Evolutionary conservation across 2,797 vertebrate species (phyloP).

Genomic region (Enteromius argenteus): DNA sequence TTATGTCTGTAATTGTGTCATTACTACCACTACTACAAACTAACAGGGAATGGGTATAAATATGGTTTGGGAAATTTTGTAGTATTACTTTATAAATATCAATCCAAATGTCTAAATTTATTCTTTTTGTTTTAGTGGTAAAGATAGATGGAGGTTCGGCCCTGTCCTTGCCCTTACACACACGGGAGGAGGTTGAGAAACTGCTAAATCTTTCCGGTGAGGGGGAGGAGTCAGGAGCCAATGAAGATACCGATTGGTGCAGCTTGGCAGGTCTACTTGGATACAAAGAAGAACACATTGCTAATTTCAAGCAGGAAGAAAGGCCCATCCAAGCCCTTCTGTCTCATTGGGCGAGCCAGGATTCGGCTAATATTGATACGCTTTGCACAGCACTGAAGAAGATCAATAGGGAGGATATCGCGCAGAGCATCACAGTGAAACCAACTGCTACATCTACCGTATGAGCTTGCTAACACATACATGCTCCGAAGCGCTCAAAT

Average conservation of each 20-base stretch:
- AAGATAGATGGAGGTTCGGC: conserved; percentile 86
- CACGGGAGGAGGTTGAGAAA: conserved; percentile 92
- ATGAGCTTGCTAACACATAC: conserved; percentile 55
- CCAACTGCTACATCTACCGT: conserved; percentile 91
- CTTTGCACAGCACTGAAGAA: conserved; percentile 89
- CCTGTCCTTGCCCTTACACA: conserved; percentile 83
- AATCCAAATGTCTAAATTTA: neutral
- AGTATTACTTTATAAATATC: neutral
- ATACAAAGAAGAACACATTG: conserved; percentile 91
- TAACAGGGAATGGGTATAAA: neutral
- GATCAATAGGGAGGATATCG: conserved; percentile 91
- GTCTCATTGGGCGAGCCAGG: conserved; percentile 89
- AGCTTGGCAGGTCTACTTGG: conserved; percentile 91
- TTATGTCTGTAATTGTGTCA: neutral
- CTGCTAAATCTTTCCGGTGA: conserved; percentile 80
- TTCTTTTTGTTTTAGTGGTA: conserved; percentile 74
- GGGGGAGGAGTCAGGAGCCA: conserved; percentile 67
- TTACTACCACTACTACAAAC: neutral
- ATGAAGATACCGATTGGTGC: conserved; percentile 90
- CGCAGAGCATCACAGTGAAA: conserved; percentile 85
- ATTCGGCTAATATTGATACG: conserved; percentile 88
- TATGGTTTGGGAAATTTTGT: neutral
- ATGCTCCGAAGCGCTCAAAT: conserved; percentile 31
- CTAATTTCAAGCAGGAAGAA: conserved; percentile 87
- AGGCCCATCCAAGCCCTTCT: conserved; percentile 87